These are phyloP conservation scores for Anolis apletophallus DNA, from an alignment of 2,797 vertebrate species.

Conservation along the genomic window DNA sequence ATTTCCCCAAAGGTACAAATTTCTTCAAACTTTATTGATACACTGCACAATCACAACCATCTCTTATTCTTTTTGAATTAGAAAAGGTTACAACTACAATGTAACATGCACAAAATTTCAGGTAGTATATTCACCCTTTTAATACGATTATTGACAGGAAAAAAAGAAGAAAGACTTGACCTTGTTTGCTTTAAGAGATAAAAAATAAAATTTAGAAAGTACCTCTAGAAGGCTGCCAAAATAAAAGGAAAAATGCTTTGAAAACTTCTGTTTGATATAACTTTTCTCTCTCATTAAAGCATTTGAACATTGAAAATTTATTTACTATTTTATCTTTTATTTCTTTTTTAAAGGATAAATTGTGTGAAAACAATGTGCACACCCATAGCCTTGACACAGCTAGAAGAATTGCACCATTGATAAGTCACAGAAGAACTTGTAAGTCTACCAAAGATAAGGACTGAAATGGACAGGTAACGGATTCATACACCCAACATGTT, in stretches of 20 bases:
- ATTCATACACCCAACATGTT: conserved; percentile 73
- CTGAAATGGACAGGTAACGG: conserved; percentile 68
- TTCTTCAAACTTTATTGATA: conserved; percentile 89
- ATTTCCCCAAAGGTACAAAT: conserved; percentile 81
- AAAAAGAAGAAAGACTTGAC: conserved; percentile 74
- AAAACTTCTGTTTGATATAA: conserved; percentile 61
- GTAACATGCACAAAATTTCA: conserved; percentile 89
- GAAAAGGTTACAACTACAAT: conserved; percentile 91
- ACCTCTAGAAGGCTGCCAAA: conserved; percentile 56
- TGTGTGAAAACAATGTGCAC: conserved; percentile 66
- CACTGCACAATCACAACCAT: conserved; percentile 91
- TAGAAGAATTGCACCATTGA: conserved; percentile 70
- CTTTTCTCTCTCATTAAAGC: conserved; percentile 67
- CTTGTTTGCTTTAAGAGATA: conserved; percentile 51
- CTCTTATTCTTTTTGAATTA: conserved; percentile 87
- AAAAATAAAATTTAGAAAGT: conserved; percentile 56
- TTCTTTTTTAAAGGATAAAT: conserved; percentile 61
- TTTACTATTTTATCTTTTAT: conserved; percentile 23
- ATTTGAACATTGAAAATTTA: conserved; percentile 67
- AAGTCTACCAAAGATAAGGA: conserved; percentile 67
- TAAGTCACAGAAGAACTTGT: conserved; percentile 64
- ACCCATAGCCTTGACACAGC: conserved; percentile 66
- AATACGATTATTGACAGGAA: conserved; percentile 81
- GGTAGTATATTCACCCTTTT: conserved; percentile 84
- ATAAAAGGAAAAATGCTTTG: conserved; percentile 56